Base-by-base conservation (phyloP, 2,797 vertebrate species). In the Bovichtus diacanthus region DNA sequence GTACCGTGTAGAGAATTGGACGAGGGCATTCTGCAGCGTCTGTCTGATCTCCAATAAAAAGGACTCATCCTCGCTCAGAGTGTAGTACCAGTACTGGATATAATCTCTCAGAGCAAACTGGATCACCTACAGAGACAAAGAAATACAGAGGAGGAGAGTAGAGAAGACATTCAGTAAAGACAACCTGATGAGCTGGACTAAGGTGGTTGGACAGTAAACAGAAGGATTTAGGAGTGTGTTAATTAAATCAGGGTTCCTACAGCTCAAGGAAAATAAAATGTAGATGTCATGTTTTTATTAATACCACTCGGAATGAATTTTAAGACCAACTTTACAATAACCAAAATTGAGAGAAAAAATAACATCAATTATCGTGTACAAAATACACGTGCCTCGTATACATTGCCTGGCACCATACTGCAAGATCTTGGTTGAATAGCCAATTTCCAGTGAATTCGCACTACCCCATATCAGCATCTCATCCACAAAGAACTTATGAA, bases 71-170 rank as follows among this genome's bases (percentile, higher is more conserved):
- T 99, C 98, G 9, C 98, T 99, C 86, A 99, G 92, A 21, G 97
- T 99, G 88, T 99, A 99, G 95, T 99, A 99, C 98, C 98, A 99
- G 88, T 99, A 99, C 90, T 99, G 98, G 79, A 99, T 97, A 77
- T 99, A 99, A 91, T 99, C 98, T 90, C 98, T 95, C 91, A 99
- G 90, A 59, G 97, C 99, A 96, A 99, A 99, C 94, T 99, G 98
- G 87, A 99, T 98, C 88, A 99, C 97, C 98, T 99, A 71, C 16
- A 70, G n/a, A 65, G n/a, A 51, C 19, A 61, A 25, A 44, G 10
- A 60, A 27, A 61, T 10, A 70, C 18, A 18, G 11, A 13, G 18
- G 18, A 49, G 21, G 5, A 12, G 62, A 38, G 36, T 0, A 49
- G 8, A 59, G 34, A 59, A 25, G 2, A 51, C 16, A 36, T 19